Percentiles rank a stretch among this genome's conserved stretches.
Evolutionary conservation across 2,888 invertebrate genomes (phyloP).

Genomic region (Drosophila quinaria): DNA sequence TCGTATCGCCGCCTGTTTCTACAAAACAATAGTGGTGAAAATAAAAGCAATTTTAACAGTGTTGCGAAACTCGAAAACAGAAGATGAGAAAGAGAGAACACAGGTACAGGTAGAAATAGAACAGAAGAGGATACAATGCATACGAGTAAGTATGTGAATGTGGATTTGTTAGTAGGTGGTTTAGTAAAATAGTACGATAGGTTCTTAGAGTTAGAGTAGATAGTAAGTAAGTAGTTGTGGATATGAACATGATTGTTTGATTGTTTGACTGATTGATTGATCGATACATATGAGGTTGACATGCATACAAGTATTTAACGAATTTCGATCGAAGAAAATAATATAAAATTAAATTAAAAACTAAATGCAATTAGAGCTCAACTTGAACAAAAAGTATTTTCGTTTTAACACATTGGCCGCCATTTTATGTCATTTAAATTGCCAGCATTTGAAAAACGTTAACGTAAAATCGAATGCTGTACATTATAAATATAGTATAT

Average conservation of each 20-base stretch:
- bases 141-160: conserved; percentile 34
- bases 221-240: conserved; percentile 33
- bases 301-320: conserved; percentile 56
- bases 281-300: conserved; percentile 50
- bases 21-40: conserved; percentile 85
- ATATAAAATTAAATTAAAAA: conserved; percentile 20
- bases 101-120: conserved; percentile 27
- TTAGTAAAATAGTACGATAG: conserved; percentile 35
- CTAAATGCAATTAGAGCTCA: conserved; percentile 84
- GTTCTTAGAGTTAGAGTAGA: conserved; percentile 53
- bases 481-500: conserved; percentile 27
- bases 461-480: conserved; percentile 46
- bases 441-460: conserved; percentile 52
- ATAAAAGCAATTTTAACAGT: conserved; percentile 83
- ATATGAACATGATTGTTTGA: conserved; percentile 12
- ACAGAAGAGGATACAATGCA: conserved; percentile 30
- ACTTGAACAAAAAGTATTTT: conserved; percentile 76
- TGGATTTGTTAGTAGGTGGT: conserved; percentile 25
- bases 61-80: conserved; percentile 80
- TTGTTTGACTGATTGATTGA: conserved; percentile 11
- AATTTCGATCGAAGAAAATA: conserved; percentile 18
- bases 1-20: conserved; percentile 85
- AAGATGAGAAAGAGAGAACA: conserved; percentile 72
- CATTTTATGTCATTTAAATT: conserved; percentile 44
- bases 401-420: conserved; percentile 58